Evolutionary conservation across 2,888 invertebrate species (phyloP).

Genomic region (Pediacus dermestoides): DNA sequence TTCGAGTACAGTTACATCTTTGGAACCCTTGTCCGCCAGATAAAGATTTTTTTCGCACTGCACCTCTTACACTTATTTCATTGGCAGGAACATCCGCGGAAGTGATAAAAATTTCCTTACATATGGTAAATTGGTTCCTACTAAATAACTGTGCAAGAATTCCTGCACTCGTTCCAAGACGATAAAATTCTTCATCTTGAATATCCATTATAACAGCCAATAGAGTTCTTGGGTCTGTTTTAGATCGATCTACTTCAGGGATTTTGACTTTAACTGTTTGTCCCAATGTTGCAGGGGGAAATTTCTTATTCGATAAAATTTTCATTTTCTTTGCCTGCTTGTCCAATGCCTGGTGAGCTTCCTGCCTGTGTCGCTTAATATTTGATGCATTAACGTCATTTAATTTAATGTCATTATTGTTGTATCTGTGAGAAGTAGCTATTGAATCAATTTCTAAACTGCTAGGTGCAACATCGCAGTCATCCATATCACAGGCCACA

Average conservation of each 20-base stretch:
- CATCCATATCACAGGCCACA: no score
- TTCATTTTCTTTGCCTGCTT: no score
- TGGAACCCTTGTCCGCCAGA: slow-evolving; percentile 16
- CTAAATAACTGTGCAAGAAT: neutral
- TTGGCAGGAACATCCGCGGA: neutral
- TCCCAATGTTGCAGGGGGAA: slow-evolving; percentile 21
- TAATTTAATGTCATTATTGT: no score
- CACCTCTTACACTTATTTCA: neutral
- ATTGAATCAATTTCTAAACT: no score
- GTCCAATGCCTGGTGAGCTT: no score
- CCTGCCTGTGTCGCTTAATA: no score
- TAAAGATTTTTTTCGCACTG: neutral
- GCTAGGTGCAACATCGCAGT: no score
- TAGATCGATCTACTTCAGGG: slow-evolving; percentile 20
- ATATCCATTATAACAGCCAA: slow-evolving; percentile 24
- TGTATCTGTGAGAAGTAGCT: no score
- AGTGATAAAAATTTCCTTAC: neutral
- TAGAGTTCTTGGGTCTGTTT: slow-evolving; percentile 24
- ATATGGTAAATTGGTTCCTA: neutral
- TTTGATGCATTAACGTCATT: no score
- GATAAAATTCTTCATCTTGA: slow-evolving; percentile 23
- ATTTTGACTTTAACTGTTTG: slow-evolving; percentile 22
- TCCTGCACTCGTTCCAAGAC: neutral
- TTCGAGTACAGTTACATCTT: slow-evolving; percentile 13
- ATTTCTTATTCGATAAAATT: no score